These are phyloP conservation scores for Heliangelus exortis DNA, from an alignment of 2,797 vertebrate genomes.

Conservation along the genomic window DNA sequence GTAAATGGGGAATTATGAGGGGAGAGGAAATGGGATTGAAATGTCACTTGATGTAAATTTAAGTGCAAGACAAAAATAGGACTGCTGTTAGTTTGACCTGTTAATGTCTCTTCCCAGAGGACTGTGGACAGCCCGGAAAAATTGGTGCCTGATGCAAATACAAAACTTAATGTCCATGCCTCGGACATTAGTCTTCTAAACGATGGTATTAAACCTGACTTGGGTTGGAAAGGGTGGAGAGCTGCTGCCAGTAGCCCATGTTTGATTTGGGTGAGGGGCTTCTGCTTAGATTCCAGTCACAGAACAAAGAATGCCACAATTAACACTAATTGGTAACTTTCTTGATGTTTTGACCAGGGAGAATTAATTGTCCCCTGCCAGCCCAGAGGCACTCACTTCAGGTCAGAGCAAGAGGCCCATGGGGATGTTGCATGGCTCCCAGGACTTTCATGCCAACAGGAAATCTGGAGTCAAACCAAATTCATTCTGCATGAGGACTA, in stretches of 20 bases:
- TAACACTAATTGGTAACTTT: slow-evolving; percentile 41
- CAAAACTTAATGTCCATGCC: background rate
- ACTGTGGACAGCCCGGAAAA: background rate
- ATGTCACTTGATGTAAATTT: background rate
- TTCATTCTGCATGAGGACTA: background rate
- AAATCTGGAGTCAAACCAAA: background rate
- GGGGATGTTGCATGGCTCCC: background rate
- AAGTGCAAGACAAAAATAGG: slow-evolving; percentile 18
- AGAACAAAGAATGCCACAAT: background rate
- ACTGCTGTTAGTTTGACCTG: background rate
- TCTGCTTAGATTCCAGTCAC: background rate
- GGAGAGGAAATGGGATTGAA: slow-evolving; percentile 21
- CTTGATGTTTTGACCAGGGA: background rate
- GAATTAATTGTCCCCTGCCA: background rate
- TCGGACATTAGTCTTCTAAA: background rate
- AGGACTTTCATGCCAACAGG: background rate
- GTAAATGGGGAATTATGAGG: background rate
- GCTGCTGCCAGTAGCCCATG: background rate
- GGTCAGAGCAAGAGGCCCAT: background rate
- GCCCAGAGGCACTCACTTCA: background rate
- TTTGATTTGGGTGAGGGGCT: background rate
- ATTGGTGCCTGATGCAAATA: background rate
- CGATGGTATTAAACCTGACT: background rate
- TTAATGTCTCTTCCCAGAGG: background rate
- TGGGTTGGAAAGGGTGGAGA: background rate